Base-by-base conservation (phyloP, 2,113 vertebrate species). In the Tamias sibiricus region DNA sequence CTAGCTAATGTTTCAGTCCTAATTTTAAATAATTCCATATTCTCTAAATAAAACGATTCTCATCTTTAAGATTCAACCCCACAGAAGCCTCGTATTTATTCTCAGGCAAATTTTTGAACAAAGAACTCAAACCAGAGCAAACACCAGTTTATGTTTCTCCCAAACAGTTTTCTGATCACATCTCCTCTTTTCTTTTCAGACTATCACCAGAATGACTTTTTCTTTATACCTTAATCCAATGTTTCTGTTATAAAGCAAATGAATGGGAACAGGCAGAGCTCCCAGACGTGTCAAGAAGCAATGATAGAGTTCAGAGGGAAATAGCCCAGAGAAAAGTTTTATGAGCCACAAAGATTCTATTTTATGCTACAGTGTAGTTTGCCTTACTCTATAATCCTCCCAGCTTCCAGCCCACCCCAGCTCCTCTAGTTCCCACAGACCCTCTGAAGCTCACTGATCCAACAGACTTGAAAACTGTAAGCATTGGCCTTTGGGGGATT, bases 241-340 rank as follows among this genome's bases (percentile, higher is more conserved):
- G 9, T 85, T 96, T 64, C 35, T 91, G 28, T 93, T 79, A 92
- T 17, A 35, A 96, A 95, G 66, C 32, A 16, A 94, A 62, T 76
- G n/a, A 76, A 81, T 93, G 32, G 0, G 13, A 32, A 26, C 5
- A 90, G 87, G 44, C 44, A 22, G 85, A 42, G n/a, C 35, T 88
- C 77, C 89, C 86, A 76, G 84, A 72, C 30, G 35, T 8, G 26
- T 44, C 80, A 91, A 80, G 57, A 92, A 76, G 40, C 49, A 93
- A 28, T 75, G 69, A 69, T 20, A 8, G 62, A 93, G 30, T 76
- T 93, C 17, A 71, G 87, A 42, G 72, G 92, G 76, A 92, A 97
- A 68, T 8, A 52, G 87, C 84, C 93, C 93, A 82, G 19, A 57
- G 72, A 40, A 6, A 7, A 66, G 30, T 87, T n/a, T 74, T 86